phyloP scores from a whole-genome alignment of 1,140 invertebrate species.

The Drosophila funebris region DNA sequence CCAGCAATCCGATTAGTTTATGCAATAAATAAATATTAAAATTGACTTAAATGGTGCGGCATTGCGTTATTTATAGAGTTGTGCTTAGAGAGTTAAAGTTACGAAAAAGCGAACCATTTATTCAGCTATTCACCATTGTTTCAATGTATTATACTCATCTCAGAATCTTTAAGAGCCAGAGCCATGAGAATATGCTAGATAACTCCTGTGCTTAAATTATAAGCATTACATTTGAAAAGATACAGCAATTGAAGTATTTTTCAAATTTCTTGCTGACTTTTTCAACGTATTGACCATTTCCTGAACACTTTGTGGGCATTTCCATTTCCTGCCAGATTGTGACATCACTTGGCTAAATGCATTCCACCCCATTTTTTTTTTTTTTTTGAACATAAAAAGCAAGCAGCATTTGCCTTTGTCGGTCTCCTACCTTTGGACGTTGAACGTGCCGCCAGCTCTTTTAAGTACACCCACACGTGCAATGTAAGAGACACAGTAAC shows the following conservation, averaged over 20 bases:
- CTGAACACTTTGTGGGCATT: too few species aligned
- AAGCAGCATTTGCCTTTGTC: slow-evolving; percentile 53
- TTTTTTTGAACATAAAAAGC: slow-evolving; percentile 45
- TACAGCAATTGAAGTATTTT: too few species aligned
- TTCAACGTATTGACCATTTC: too few species aligned
- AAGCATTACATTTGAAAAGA: too few species aligned
- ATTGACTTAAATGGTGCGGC: slow-evolving; percentile 2
- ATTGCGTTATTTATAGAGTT: background rate
- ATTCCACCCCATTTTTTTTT: slow-evolving; percentile 24
- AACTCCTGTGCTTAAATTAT: too few species aligned
- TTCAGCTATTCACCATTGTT: too few species aligned
- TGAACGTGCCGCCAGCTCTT: slow-evolving; percentile 33
- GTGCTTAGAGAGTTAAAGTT: background rate
- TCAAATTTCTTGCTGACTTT: too few species aligned
- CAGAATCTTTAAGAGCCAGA: too few species aligned
- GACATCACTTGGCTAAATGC: slow-evolving; percentile 9
- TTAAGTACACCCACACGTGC: slow-evolving; percentile 22
- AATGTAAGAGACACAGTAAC: slow-evolving; percentile 52
- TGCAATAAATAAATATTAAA: slow-evolving; percentile 33
- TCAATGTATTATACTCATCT: too few species aligned
- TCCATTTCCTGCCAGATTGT: slow-evolving; percentile 36
- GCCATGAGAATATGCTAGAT: too few species aligned
- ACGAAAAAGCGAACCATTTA: background rate
- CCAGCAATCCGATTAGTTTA: slow-evolving; percentile 23
- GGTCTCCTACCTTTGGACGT: slow-evolving; percentile 54